Evolutionary conservation across 2,113 vertebrate species (phyloP).

Genomic region (Pseudonaja textilis): DNA sequence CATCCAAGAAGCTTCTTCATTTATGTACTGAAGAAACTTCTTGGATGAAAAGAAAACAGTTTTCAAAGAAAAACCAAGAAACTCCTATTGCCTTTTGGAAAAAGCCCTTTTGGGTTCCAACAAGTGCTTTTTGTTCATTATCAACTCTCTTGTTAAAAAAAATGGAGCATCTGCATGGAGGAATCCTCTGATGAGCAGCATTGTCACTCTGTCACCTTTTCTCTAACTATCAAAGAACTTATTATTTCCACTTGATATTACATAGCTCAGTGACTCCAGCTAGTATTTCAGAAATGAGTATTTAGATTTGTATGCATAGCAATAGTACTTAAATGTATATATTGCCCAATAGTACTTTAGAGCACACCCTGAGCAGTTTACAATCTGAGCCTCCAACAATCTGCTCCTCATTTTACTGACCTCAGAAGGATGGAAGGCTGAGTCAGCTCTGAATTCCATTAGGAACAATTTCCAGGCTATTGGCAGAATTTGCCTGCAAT

Average conservation of each 20-base stretch:
- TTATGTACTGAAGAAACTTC: too few relatives aligned
- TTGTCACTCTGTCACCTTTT: neutral
- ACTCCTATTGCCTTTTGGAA: neutral
- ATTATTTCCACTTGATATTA: neutral
- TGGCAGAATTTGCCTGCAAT: neutral
- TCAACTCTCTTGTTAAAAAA: neutral
- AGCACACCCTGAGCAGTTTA: neutral
- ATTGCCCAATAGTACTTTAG: neutral
- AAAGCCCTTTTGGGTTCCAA: neutral
- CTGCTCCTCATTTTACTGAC: neutral
- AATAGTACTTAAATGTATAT: neutral
- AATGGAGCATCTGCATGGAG: neutral
- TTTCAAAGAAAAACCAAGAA: neutral
- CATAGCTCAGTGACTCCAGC: neutral
- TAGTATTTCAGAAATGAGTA: neutral
- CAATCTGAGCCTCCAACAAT: neutral
- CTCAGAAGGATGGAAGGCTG: neutral
- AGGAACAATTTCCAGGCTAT: neutral
- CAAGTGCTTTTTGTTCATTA: neutral
- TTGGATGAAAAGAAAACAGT: too few relatives aligned
- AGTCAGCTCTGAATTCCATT: neutral
- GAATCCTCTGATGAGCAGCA: neutral
- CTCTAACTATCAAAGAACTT: neutral
- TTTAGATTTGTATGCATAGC: neutral
- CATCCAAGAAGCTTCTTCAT: too few relatives aligned